Base-by-base conservation (phyloP, 1,140 invertebrate genomes). In the Portunus trituberculatus region DNA sequence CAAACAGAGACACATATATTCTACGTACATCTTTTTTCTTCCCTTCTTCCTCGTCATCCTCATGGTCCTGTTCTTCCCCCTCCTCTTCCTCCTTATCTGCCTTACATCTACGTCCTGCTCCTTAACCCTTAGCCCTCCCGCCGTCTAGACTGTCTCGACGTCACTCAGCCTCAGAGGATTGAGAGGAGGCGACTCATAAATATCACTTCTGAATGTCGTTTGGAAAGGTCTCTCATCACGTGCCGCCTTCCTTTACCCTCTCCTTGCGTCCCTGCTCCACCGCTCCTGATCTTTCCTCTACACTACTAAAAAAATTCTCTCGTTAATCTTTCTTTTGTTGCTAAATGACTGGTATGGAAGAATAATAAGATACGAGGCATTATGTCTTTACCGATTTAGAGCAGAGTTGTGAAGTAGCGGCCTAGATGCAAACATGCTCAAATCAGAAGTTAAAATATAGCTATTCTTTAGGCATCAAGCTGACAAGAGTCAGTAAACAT, bases 191-290 rank as follows among this genome's bases (percentile, higher is more conserved):
- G 67, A 76, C 20, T 76, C 67, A 76, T 76, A 76, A 76, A 76
- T 76, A 76, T 76, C 67, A 25, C 25, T 76, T n/a, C n/a, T 76
- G 67, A 76, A 76, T 76, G n/a, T 76, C 67, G 67, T 76, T 76
- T 76, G 67, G 67, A 76, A n/a, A 76, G 67, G 20, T n/a, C 67
- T n/a, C 8, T 76, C n/a, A 76, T 20, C 67, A 25, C 67, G 67
- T n/a, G 67, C n/a, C 20, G 6, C 67, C 67, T n/a, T n/a, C 67
- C 67, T 25, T 0, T n/a, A 12, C 67, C 25, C 67, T n/a, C 67
- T n/a, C 67, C 25, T 1, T 76, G 6, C 20, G 52, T n/a, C 67
- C 25, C 67, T 76, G 20, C 67, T 76, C 20, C n/a, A 25, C n/a
- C 67, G 6, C 20, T 76, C 20, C 67, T n/a, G 20, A 76, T n/a